Evolutionary conservation across 2,113 vertebrate species (phyloP).

Genomic region (Spheniscus mendiculus): DNA sequence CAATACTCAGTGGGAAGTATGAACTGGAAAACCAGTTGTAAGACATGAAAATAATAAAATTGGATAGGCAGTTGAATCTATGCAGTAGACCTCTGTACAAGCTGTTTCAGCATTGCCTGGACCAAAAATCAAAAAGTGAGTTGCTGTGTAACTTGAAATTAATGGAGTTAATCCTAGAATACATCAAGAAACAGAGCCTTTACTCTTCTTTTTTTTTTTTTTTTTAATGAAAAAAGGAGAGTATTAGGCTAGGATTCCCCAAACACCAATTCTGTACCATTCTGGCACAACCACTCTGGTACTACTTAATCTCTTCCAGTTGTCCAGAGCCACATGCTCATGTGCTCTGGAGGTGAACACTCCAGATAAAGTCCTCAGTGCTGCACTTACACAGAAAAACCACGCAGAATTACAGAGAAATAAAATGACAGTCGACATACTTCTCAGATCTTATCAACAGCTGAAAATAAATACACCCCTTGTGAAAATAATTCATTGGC

Average conservation of each 20-base stretch:
- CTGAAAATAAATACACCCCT: not conserved
- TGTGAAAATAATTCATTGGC: not conserved
- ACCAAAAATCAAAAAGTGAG: not conserved
- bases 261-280: not conserved
- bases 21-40: not conserved
- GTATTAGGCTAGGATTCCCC: not conserved
- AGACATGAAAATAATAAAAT: not conserved
- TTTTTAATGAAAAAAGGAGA: not conserved
- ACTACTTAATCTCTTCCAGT: not conserved
- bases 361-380: not conserved
- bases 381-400: not conserved
- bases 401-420: not conserved
- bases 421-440: not conserved
- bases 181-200: not conserved
- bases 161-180: not conserved
- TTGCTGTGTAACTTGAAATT: not conserved
- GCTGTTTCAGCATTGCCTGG: not conserved
- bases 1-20: not conserved
- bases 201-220: too few relatives aligned
- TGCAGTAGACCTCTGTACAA: not conserved
- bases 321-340: not conserved
- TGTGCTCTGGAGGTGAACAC: not conserved
- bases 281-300: not conserved
- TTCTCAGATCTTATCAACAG: conserved; percentile 1
- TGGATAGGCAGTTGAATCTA: not conserved